Conservation (phyloP, 2,113 vertebrate genomes). For the Actenoides hombroni region DNA sequence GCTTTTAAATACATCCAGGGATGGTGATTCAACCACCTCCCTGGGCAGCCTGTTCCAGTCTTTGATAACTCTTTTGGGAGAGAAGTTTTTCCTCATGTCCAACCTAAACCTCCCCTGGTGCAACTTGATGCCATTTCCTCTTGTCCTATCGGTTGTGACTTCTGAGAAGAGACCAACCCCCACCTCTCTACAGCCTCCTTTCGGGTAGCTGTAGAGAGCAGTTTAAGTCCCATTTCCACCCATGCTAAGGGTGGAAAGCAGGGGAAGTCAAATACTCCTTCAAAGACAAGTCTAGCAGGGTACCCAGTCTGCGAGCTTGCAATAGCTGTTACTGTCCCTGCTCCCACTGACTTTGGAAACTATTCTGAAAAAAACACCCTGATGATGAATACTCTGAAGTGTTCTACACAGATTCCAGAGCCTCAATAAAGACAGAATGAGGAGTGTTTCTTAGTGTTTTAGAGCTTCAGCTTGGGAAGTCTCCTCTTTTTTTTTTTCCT, state of each 20-base stretch:
- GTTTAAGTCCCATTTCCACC: neutral
- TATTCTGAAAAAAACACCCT: neutral
- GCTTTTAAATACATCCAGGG: too few species aligned
- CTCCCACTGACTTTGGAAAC: neutral
- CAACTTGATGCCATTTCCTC: too few species aligned
- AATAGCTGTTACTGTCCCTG: neutral
- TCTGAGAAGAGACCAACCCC: too few species aligned
- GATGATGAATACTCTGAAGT: neutral
- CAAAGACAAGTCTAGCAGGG: neutral
- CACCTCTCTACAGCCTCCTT: too few species aligned
- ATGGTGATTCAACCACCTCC: too few species aligned
- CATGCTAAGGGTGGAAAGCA: neutral
- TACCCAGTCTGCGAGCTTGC: neutral
- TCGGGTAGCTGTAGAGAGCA: too few species aligned
- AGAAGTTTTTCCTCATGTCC: too few species aligned
- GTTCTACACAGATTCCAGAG: neutral
- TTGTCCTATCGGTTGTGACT: too few species aligned
- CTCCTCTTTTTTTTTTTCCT: neutral
- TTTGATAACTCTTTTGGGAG: too few species aligned
- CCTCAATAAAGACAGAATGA: accelerated
- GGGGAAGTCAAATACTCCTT: neutral
- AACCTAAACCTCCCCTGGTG: too few species aligned
- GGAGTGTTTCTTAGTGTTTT: neutral
- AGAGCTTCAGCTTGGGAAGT: neutral
- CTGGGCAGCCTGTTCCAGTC: too few species aligned